Evolutionary conservation across 2,888 invertebrate genomes (phyloP).

Genomic region (Apocheima hispidaria): DNA sequence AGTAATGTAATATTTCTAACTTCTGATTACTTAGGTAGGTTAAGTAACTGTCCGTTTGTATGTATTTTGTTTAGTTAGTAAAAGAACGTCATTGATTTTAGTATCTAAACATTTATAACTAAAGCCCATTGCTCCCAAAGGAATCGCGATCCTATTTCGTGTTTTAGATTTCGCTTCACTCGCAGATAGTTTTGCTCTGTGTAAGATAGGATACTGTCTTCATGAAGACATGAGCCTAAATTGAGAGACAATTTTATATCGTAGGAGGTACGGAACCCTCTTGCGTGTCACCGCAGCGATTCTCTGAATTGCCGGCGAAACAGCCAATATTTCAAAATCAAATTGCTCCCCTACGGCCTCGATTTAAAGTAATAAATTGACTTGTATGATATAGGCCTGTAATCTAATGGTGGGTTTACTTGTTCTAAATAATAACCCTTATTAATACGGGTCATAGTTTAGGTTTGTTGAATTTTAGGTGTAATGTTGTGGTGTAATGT

Average conservation of each 20-base stretch:
- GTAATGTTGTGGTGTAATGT: too few species aligned
- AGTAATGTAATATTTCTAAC: too few species aligned
- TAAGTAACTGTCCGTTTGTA: too few species aligned
- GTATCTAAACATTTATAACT: too few species aligned
- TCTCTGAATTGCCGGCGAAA: constrained; percentile 54
- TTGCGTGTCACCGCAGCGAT: constrained; percentile 41
- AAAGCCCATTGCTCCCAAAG: too few species aligned
- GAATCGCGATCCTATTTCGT: too few species aligned
- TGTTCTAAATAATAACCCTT: constrained; percentile 24
- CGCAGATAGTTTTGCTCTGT: too few species aligned
- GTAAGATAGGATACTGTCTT: constrained; percentile 14
- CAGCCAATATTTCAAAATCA: constrained; percentile 71
- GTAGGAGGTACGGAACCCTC: constrained; percentile 31
- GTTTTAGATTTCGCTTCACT: too few species aligned
- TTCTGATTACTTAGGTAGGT: too few species aligned
- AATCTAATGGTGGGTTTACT: constrained; percentile 37
- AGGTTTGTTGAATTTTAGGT: too few species aligned
- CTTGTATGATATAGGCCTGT: constrained; percentile 36
- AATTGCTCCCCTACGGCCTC: constrained; percentile 63
- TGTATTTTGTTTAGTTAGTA: too few species aligned
- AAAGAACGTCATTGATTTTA: too few species aligned
- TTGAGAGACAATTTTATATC: constrained; percentile 39
- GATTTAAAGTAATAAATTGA: constrained; percentile 66
- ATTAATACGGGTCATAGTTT: neutral
- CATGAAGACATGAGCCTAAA: constrained; percentile 17